Evolutionary conservation across 2,113 vertebrate species (phyloP).

Genomic region (Grallaria varia): DNA sequence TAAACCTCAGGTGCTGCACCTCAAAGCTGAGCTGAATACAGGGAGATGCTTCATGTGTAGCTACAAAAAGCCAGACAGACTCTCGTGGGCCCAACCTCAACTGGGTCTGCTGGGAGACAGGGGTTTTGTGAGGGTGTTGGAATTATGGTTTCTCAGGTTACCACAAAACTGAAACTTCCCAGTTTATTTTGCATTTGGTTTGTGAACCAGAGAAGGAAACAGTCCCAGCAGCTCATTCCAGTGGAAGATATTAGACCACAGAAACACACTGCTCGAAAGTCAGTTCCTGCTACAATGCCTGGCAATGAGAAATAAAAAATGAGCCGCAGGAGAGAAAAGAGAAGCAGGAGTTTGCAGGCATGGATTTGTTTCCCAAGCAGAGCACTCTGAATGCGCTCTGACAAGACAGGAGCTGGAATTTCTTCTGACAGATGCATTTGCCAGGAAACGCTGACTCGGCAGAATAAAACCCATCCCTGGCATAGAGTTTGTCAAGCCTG

Average conservation of each 20-base stretch:
- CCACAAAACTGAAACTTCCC: not conserved
- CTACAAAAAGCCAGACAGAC: not conserved
- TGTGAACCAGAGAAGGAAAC: not conserved
- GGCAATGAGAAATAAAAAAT: not conserved
- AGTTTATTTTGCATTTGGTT: not conserved
- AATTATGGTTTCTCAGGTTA: not conserved
- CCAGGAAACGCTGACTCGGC: slow-evolving; percentile 20
- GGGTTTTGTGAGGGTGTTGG: not conserved
- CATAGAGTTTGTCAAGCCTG: slow-evolving; percentile 14
- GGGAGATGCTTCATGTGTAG: not conserved
- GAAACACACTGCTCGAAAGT: not conserved
- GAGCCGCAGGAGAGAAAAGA: not conserved
- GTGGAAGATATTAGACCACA: not conserved
- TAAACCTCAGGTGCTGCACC: not conserved
- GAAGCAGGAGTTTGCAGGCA: not conserved
- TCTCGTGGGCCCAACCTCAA: not conserved
- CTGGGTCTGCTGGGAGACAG: not conserved
- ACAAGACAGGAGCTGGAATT: slow-evolving; percentile 13
- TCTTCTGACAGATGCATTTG: slow-evolving; percentile 12
- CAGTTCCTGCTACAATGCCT: not conserved
- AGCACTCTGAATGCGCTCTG: not conserved
- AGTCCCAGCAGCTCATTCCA: not conserved
- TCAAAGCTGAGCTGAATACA: not conserved
- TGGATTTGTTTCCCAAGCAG: not conserved
- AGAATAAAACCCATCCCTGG: slow-evolving; percentile 9